Evolutionary conservation across 2,888 invertebrate genomes (phyloP).

Genomic region (Entomobrya multifasciata): DNA sequence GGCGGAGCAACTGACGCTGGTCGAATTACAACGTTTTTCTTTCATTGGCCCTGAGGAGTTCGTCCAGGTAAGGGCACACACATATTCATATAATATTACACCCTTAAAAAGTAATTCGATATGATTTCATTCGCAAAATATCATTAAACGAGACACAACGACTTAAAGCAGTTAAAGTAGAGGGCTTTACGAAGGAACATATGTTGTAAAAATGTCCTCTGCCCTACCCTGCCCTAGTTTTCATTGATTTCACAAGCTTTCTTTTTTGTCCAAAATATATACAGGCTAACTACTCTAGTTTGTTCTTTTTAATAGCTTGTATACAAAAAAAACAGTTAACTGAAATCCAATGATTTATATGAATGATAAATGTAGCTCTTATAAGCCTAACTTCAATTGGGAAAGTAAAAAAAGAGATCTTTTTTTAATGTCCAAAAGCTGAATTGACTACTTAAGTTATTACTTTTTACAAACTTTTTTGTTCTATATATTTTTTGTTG

Average conservation of each 20-base stretch:
- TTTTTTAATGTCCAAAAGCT: constrained; percentile 6
- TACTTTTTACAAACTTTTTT: no score
- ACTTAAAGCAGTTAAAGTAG: constrained; percentile 38
- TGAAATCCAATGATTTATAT: constrained; percentile 64
- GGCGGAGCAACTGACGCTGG: constrained; percentile 96
- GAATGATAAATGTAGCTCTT: constrained; percentile 68
- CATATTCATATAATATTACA: no score
- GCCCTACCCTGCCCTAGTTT: no score
- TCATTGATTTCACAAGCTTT: constrained; percentile 40
- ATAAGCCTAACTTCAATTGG: constrained; percentile 27
- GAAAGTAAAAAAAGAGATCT: not conserved
- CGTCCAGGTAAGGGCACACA: constrained; percentile 87
- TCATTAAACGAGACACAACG: not conserved
- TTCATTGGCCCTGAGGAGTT: constrained; percentile 99
- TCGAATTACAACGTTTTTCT: constrained; percentile 95
- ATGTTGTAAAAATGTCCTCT: constrained; percentile 44
- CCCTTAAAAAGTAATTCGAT: no score
- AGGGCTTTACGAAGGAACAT: constrained; percentile 53
- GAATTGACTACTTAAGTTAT: constrained; percentile 48
- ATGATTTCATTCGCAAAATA: not conserved
- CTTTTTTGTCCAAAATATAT: not conserved
- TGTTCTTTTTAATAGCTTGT: constrained; percentile 31
- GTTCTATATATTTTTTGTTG: constrained; percentile 23
- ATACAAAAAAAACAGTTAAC: constrained; percentile 42
- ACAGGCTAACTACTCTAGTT: no score